Evolutionary conservation across 2,888 invertebrate genomes (phyloP).

Genomic region (Macrophya annulata): DNA sequence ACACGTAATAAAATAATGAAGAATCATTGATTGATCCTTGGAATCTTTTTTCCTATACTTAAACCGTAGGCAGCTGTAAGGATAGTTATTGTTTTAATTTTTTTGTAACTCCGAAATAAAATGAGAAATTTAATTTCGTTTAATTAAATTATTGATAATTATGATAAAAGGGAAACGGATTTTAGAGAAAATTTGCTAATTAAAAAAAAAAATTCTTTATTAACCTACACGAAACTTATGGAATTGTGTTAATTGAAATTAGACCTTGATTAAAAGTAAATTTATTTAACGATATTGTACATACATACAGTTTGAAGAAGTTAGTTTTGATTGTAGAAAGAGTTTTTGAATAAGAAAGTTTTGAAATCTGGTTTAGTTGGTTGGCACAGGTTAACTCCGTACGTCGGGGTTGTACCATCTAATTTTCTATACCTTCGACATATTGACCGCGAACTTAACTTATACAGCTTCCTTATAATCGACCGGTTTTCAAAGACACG

Average conservation of each 20-base stretch:
- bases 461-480: slow-evolving; percentile 48
- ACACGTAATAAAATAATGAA: not conserved
- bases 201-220: not conserved
- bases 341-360: slow-evolving; percentile 19
- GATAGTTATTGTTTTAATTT: not conserved
- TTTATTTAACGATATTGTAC: not conserved
- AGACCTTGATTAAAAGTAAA: not conserved
- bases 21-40: not conserved
- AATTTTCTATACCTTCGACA: slow-evolving; percentile 22
- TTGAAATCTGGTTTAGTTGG: not conserved
- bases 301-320: no score
- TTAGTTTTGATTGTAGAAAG: not conserved
- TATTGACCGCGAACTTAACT: not conserved
- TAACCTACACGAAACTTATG: no score
- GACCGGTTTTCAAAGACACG: slow-evolving; percentile 40
- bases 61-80: not conserved
- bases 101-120: not conserved
- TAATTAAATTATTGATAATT: not conserved
- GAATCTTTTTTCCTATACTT: not conserved
- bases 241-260: no score
- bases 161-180: slow-evolving; percentile 3
- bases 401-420: not conserved
- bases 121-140: not conserved
- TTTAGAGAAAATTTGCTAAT: not conserved
- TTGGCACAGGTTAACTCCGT: slow-evolving; percentile 29